Conservation (phyloP, 2,113 vertebrate genomes). For the Podocnemis expansa region DNA sequence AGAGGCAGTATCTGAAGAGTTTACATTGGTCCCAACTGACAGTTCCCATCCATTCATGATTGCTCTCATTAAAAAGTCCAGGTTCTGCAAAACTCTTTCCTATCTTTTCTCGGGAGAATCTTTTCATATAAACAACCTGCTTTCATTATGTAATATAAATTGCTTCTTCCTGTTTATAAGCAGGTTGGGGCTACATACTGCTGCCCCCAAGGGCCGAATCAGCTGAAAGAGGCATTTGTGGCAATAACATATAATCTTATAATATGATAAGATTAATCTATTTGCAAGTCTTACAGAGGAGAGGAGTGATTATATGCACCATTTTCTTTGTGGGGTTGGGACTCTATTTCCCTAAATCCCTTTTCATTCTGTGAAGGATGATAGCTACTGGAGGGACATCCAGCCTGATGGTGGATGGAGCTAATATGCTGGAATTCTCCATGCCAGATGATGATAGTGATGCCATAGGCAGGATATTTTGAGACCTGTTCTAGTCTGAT, state of each 20-base stretch:
- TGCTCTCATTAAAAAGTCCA: neutral
- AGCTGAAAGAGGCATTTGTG: neutral
- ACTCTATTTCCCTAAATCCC: neutral
- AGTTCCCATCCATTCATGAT: too few relatives aligned
- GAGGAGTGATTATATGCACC: neutral
- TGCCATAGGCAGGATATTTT: neutral
- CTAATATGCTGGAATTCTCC: neutral
- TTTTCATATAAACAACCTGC: neutral
- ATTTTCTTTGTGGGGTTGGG: neutral
- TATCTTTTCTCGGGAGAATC: neutral
- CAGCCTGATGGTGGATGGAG: too few relatives aligned
- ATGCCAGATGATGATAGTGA: neutral
- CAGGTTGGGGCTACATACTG: neutral
- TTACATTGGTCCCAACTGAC: neutral
- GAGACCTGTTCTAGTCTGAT: neutral
- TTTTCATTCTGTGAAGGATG: neutral
- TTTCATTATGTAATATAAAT: neutral
- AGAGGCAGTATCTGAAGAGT: neutral
- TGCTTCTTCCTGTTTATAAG: neutral
- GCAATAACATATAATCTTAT: neutral
- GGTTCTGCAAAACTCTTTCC: neutral
- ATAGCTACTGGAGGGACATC: neutral
- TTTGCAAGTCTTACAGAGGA: neutral
- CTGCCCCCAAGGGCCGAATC: neutral
- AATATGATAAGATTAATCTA: neutral